Base-by-base conservation (phyloP, 2,888 invertebrate genomes). In the Hesperia comma region DNA sequence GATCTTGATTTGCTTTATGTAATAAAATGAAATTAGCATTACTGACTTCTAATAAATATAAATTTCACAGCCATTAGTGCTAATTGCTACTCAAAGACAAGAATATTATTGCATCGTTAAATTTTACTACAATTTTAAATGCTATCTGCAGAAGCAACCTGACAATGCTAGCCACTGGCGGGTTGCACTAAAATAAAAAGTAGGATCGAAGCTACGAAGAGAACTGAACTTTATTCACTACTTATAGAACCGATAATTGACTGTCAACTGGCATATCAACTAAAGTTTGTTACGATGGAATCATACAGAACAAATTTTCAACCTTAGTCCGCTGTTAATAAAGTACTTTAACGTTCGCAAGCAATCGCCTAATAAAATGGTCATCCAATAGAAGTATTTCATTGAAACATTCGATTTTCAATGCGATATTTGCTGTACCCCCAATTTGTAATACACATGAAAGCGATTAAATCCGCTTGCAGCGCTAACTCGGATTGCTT, bases 381-480 rank as follows among this genome's bases (percentile, higher is more conserved):
- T 26, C 60, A 60, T 49, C 33, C 49, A 60, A 43, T 43, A 43
- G n/a, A 40, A 32, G 17, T 49, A 60, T 60, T 37, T 49, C 49
- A 37, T 63, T n/a, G 8, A 33, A 56, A 56, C 41, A 55, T 55
- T 33, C 46, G 49, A 63, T 49, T 21, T 56, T 49, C 49, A 63
- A 33, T 40, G 56, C 56, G 46, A 56, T 63, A 63, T 63, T 56
- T 40, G 63, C 56, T 56, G 63, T 43, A 49, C 63, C 40, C 14
- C 21, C 26, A 49, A 63, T 57, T 63, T 63, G 63, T 63, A 55
- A 46, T 56, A 63, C 63, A 57, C 49, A 63, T 57, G 49, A 57
- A 63, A 57, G 63, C 56, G 56, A 57, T 57, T 63, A 63, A 63
- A 63, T 49, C 63, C 21, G 63, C 63, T 63, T 46, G 56, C 49